phyloP scores from a whole-genome alignment of 2,888 invertebrate species.

The Rhagonycha fulva region DNA sequence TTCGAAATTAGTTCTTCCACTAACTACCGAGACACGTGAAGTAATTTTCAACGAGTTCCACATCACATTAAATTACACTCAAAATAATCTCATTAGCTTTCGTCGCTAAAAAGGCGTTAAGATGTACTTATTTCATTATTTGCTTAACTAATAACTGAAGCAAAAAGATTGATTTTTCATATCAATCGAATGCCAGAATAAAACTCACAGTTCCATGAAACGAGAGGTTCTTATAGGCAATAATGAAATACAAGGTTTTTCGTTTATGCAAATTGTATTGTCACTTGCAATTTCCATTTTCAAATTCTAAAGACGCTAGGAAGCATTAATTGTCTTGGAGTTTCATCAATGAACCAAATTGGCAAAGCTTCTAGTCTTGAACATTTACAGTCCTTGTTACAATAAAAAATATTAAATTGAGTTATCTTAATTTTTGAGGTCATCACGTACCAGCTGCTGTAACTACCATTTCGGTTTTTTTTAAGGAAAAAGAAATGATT shows the following conservation, averaged over 20 bases:
- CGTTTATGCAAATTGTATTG: not conserved
- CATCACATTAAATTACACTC: not conserved
- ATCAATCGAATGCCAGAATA: not conserved
- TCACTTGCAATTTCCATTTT: not conserved
- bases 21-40: not conserved
- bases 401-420: no score
- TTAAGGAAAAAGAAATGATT: no score
- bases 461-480: no score
- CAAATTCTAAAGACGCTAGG: not conserved
- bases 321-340: not conserved
- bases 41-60: not conserved
- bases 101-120: not conserved
- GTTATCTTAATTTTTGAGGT: no score
- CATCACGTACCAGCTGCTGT: no score
- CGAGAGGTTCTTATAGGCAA: not conserved
- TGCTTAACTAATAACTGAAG: not conserved
- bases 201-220: not conserved
- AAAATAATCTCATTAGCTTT: not conserved
- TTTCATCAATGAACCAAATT: not conserved
- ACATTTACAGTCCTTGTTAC: no score
- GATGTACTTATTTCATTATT: not conserved
- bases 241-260: not conserved
- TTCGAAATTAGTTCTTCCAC: constrained; percentile 8
- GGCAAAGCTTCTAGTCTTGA: not conserved
- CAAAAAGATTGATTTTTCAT: not conserved